These are phyloP conservation scores for Coleophora flavipennella DNA, from an alignment of 2,888 invertebrate genomes.

Conservation along the genomic window DNA sequence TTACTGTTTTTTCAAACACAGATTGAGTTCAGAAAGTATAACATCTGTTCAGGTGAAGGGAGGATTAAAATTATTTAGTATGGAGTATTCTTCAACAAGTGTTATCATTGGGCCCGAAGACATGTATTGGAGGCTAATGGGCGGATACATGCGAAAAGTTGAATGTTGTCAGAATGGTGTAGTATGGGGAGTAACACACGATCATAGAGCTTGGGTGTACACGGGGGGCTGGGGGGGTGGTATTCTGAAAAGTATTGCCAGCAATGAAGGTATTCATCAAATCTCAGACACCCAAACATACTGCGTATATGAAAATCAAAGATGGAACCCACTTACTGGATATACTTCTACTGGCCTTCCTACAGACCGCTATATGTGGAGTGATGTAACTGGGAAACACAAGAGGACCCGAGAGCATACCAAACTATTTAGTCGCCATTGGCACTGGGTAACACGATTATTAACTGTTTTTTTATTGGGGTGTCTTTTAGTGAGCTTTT, in stretches of 20 bases:
- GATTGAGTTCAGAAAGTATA: slow-evolving; percentile 81
- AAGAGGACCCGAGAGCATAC: slow-evolving; percentile 90
- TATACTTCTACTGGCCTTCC: slow-evolving; percentile 90
- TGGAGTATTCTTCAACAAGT: slow-evolving; percentile 75
- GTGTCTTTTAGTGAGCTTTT: not conserved
- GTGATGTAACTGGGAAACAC: slow-evolving; percentile 87
- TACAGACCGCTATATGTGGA: slow-evolving; percentile 93
- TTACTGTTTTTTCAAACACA: slow-evolving; percentile 81
- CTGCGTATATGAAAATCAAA: slow-evolving; percentile 93
- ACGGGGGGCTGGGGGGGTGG: slow-evolving; percentile 92
- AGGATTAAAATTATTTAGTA: slow-evolving; percentile 78
- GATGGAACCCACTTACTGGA: slow-evolving; percentile 94
- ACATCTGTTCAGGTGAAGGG: slow-evolving; percentile 84
- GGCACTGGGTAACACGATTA: slow-evolving; percentile 82
- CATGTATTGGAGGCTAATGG: slow-evolving; percentile 90
- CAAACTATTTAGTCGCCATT: slow-evolving; percentile 87
- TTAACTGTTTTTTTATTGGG: not conserved
- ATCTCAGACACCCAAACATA: slow-evolving; percentile 91
- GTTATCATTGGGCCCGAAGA: slow-evolving; percentile 81
- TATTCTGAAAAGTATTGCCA: slow-evolving; percentile 76
- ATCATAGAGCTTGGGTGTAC: slow-evolving; percentile 91
- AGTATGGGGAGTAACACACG: slow-evolving; percentile 93
- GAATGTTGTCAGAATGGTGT: slow-evolving; percentile 84
- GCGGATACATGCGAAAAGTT: slow-evolving; percentile 86
- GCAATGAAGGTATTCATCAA: slow-evolving; percentile 69